Conservation (phyloP, 2,888 invertebrate genomes). For the Panorpa germanica region DNA sequence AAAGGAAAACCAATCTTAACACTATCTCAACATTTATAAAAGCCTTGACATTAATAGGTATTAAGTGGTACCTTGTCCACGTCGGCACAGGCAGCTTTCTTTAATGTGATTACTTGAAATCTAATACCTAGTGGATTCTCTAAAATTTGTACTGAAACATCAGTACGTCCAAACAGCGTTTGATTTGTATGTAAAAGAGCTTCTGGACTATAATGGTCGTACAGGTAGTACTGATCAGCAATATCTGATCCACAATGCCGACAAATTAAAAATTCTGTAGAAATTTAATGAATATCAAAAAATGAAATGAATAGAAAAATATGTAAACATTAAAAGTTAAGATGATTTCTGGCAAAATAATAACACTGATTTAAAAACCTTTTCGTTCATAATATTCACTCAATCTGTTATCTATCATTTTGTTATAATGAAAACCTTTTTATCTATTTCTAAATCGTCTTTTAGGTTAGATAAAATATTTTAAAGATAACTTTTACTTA, state of each 20-base stretch:
- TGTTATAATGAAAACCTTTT: too few species aligned
- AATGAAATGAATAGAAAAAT: too few species aligned
- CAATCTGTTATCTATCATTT: too few species aligned
- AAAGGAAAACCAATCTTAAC: conserved; percentile 12
- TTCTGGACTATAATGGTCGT: conserved; percentile 30
- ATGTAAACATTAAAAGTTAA: too few species aligned
- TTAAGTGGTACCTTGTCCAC: conserved; percentile 27
- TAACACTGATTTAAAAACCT: too few species aligned
- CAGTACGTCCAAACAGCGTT: conserved; percentile 30
- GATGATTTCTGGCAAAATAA: too few species aligned
- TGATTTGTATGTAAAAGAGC: conserved; percentile 27
- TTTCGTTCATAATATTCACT: too few species aligned
- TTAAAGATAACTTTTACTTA: too few species aligned
- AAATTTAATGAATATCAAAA: conserved; percentile 11
- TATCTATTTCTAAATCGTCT: too few species aligned
- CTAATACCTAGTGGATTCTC: conserved; percentile 32
- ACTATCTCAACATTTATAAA: conserved; percentile 7
- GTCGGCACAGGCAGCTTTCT: conserved; percentile 33
- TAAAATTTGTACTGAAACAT: conserved; percentile 33
- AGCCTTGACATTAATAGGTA: conserved; percentile 6
- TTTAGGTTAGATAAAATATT: too few species aligned
- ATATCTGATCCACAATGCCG: conserved; percentile 37
- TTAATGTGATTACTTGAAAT: conserved; percentile 31
- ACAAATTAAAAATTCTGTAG: conserved; percentile 34
- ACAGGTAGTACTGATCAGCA: conserved; percentile 31